These are phyloP conservation scores for Azemiops feae DNA, from an alignment of 2,113 vertebrate species.

Conservation along the genomic window DNA sequence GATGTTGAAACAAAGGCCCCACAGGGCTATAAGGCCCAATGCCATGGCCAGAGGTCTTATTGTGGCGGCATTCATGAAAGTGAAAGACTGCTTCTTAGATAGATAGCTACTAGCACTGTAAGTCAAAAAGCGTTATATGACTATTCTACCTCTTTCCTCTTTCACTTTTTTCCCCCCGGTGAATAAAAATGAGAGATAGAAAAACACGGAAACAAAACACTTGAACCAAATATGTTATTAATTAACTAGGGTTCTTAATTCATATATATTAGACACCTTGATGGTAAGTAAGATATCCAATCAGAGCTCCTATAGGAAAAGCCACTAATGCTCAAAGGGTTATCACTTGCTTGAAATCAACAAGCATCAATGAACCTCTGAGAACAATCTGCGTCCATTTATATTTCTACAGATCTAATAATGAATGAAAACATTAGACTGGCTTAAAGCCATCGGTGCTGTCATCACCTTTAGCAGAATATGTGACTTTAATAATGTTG, in stretches of 20 bases:
- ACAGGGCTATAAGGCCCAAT: neutral
- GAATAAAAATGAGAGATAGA: neutral
- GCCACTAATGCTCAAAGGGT: neutral
- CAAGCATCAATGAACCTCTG: neutral
- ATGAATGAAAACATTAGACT: neutral
- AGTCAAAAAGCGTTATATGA: neutral
- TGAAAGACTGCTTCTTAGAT: neutral
- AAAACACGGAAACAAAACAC: neutral
- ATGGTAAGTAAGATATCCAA: neutral
- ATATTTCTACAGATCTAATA: constrained; percentile 15
- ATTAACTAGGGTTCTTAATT: neutral
- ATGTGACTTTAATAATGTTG: constrained; percentile 20
- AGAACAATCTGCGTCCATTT: neutral
- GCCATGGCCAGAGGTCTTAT: neutral
- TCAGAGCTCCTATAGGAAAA: neutral
- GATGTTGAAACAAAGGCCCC: neutral
- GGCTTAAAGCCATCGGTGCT: neutral
- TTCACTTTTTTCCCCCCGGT: neutral
- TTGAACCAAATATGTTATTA: neutral
- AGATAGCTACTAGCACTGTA: neutral
- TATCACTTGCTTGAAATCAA: constrained; percentile 1
- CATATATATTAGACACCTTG: neutral
- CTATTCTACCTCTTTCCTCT: neutral
- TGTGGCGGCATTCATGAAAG: neutral
- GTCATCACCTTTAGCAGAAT: neutral